Evolutionary conservation across 92 coral and sea anemone species (phyloP), one percentile per base, ranked within the genome.

Genomic region (Porites lobata): DNA sequence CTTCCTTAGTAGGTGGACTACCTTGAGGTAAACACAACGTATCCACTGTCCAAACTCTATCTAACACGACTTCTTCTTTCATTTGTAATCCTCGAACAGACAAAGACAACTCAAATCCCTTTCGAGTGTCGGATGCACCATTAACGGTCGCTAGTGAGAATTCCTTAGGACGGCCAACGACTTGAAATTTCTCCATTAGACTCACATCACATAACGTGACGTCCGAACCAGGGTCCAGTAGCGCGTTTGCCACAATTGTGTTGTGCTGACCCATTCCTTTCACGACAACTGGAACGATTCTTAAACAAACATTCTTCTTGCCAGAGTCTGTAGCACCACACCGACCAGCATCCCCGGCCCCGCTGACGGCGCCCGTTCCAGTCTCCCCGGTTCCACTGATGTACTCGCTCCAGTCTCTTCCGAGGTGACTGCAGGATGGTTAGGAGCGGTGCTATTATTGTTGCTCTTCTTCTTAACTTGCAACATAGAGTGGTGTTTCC

Each of bases 11-110:
- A 6, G 92, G 92, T 53, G 69, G 58, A 69, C 70, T 59, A 6
- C 86, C 32, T 1, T 22, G 51, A 11, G 82, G 65, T 76, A 90
- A 84, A 54, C 67, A 69, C 77, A 67, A 85, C 3, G 59, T 64
- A 38, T 90, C 86, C 62, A 78, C 86, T 9, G 93, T 70, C 93
- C 89, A 90, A 4, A 79, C 89, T 0, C 63, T 83, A 17, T 78
- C 32, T 22, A 88, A 53, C 32, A 17, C 93, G 18, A 90, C 14
- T 3, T 51, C 71, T 17, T 89, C 75, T 2, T 83, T 11, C 19
- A 62, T 18, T 14, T 58, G 9, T 50, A 68, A 13, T 17, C 88
- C 88, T 77, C 54, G 14, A 4, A 83, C 71, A 0, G 14, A 13
- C 43, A 88, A 19, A 38, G 50, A 38, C 11, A 89, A 79, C 63